Base-by-base conservation (phyloP, 2,797 vertebrate genomes). In the Pseudotriccus pelzelni region DNA sequence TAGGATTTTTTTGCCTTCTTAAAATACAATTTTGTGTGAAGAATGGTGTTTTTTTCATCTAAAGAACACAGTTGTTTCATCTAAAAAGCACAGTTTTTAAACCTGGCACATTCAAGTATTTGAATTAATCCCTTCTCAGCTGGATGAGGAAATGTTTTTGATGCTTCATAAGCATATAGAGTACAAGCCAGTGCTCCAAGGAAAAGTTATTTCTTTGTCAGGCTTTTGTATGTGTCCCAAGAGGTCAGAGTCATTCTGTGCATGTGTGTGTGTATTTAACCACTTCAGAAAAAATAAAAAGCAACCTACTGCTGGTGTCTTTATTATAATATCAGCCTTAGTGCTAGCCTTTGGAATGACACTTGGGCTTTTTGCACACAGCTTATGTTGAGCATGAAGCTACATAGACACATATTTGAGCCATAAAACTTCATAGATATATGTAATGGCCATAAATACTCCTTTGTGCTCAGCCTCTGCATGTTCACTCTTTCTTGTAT, bases 41-140 rank as follows among this genome's bases (percentile, higher is more conserved):
- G 12, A 87, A 90, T 12, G 28, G 4, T 58, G 14, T 24, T 14
- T 30, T 4, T 73, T 77, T 94, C 53, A 44, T 79, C 37, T 64
- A 41, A 78, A 83, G 27, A 80, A 41, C n/a, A 64, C 3, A 27
- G 0, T 55, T 30, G 4, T 73, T 75, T 94, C 50, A 44, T 81
- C 43, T 64, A 43, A 78, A 83, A 24, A 80, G 37, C n/a, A 59
- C 3, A 23, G 0, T 55, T 78, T 84, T 94, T 64, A 59, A 24
- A 80, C 44, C 18, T 52, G 27, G 34, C 17, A 83, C 24, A 60
- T 43, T 69, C 27, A 83, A 93, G 17, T 43, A 75, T 78, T 89
- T 93, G 52, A 91, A 95, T 80, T 78, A 82, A 60, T 22, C 1
- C 6, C 95, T 93, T 82, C 46, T 91, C 30, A 87, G 16, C 6